A percentile compares a stretch with the other conserved stretches of the same genome.
Conservation (phyloP, 2,113 vertebrate species). For the Amia ocellicauda region DNA sequence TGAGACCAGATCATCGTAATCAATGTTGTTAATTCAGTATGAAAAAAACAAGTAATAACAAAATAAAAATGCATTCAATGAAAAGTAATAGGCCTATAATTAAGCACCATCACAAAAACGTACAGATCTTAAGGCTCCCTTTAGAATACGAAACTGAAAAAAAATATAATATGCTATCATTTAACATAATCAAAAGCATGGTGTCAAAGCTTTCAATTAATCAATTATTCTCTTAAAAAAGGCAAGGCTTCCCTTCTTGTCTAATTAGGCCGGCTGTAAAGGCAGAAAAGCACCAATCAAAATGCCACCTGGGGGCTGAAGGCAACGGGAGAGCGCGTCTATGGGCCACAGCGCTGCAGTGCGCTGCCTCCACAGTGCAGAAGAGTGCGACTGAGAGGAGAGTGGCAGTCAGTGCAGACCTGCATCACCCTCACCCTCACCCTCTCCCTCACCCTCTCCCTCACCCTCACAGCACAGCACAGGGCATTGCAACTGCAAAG, state of each 20-base stretch:
- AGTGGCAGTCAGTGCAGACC: slow-evolving; percentile 21
- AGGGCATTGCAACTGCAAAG: slow-evolving; percentile 10
- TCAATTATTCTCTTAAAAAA: slow-evolving; percentile 2
- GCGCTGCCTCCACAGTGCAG: slow-evolving; percentile 11
- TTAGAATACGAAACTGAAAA: no score
- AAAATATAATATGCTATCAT: background rate
- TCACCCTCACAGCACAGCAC: background rate
- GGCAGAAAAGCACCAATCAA: slow-evolving; percentile 32
- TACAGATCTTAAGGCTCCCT: no score
- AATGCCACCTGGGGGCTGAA: slow-evolving; percentile 24
- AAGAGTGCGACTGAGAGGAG: slow-evolving; percentile 26
- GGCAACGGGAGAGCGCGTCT: slow-evolving; percentile 13
- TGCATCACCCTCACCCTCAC: slow-evolving; percentile 4
- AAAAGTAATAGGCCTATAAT: no score
- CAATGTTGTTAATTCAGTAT: no score
- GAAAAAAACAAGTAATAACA: no score
- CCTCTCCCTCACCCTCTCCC: slow-evolving; percentile 5
- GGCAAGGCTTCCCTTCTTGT: slow-evolving; percentile 9
- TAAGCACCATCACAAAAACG: no score
- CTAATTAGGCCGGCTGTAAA: slow-evolving; percentile 30
- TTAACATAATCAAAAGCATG: background rate
- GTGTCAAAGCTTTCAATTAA: background rate
- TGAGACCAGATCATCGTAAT: no score
- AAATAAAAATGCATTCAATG: no score
- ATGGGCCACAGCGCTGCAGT: slow-evolving; percentile 6